A percentile compares a stretch with the other conserved stretches of the same genome.
These are phyloP conservation scores for Erpetoichthys calabaricus DNA, from an alignment of 2,797 vertebrate species.

Conservation along the genomic window DNA sequence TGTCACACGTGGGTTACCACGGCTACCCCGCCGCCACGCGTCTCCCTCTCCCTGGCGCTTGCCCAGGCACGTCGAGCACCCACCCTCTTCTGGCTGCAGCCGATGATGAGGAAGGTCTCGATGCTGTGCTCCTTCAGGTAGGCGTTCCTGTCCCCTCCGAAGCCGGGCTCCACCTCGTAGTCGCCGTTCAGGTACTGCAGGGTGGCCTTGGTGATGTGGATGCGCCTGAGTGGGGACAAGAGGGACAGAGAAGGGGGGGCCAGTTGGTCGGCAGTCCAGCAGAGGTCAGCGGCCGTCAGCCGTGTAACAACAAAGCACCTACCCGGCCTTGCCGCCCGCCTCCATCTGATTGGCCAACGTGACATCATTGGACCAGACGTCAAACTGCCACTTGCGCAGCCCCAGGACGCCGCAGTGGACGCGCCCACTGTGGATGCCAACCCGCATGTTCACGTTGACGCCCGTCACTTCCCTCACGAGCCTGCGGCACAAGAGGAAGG, in stretches of 20 bases:
- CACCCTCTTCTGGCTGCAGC: slow-evolving; percentile 89
- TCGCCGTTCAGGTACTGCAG: slow-evolving; percentile 85
- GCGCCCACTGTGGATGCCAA: slow-evolving; percentile 89
- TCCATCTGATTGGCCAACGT: slow-evolving; percentile 94
- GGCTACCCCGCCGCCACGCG: background rate
- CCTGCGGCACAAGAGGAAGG: slow-evolving; percentile 34
- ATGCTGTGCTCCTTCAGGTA: slow-evolving; percentile 91
- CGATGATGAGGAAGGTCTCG: slow-evolving; percentile 84
- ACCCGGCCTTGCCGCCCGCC: slow-evolving; percentile 87
- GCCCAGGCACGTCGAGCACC: slow-evolving; percentile 25
- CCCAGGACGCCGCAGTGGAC: slow-evolving; percentile 91
- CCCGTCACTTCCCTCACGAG: slow-evolving; percentile 89
- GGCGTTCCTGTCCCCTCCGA: slow-evolving; percentile 76
- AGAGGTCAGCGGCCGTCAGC: too few relatives aligned
- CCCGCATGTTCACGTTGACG: slow-evolving; percentile 95
- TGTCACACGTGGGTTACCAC: too few relatives aligned
- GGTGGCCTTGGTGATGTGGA: slow-evolving; percentile 86
- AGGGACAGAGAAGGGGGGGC: background rate
- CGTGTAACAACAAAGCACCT: slow-evolving; percentile 20
- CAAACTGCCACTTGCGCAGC: slow-evolving; percentile 93
- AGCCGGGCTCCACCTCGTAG: slow-evolving; percentile 85
- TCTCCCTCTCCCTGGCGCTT: slow-evolving; percentile 18
- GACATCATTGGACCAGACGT: slow-evolving; percentile 94
- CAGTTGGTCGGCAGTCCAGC: too few relatives aligned
- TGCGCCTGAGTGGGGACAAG: slow-evolving; percentile 46